Base-by-base conservation (phyloP, 2,888 invertebrate genomes). In the Scaptodrosophila latifasciaeformis region DNA sequence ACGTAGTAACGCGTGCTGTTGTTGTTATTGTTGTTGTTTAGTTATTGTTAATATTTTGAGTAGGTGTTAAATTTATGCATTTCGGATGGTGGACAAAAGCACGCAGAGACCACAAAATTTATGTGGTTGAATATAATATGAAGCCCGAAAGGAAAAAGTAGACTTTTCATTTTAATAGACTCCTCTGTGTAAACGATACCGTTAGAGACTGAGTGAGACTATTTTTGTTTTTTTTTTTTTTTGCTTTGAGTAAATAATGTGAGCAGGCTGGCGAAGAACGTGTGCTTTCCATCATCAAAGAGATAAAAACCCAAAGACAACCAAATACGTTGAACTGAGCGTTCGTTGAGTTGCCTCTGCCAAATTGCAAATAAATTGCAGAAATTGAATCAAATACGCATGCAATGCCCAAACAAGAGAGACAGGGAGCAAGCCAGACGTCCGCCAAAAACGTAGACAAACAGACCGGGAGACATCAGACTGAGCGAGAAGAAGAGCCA, bases 331-430 rank as follows among this genome's bases (percentile, higher is more conserved):
- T 65, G 37, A n/a, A n/a, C 10, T 17, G 34, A 10, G 3, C 4
- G 31, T 18, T 10, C 13, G 45, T 7, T 27, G 34, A 12, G 72
- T 69, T 21, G 10, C 13, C 19, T 10, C 70, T 62, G 65, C 68
- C 74, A 82, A 82, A 81, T 81, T 81, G 80, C 82, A 81, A 82
- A 82, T 81, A 81, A 82, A 81, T 81, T 81, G 80, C 78, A 81
- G 82, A 81, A 82, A 81, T 81, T 82, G 82, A 81, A 81, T 82
- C 81, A 82, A 81, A 82, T 79, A 79, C 82, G 77, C 82, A 81
- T 80, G 81, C 78, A 79, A 79, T 65, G 65, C n/a, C 72, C 70
- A 70, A 69, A 71, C 62, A 77, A 77, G 74, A 72, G 75, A 72
- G 59, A 67, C 60, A 62, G 53, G 62, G 21, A 46, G 58, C 49